Base-by-base conservation (phyloP, 2,113 vertebrate genomes). In the Hydrolagus affinis region DNA sequence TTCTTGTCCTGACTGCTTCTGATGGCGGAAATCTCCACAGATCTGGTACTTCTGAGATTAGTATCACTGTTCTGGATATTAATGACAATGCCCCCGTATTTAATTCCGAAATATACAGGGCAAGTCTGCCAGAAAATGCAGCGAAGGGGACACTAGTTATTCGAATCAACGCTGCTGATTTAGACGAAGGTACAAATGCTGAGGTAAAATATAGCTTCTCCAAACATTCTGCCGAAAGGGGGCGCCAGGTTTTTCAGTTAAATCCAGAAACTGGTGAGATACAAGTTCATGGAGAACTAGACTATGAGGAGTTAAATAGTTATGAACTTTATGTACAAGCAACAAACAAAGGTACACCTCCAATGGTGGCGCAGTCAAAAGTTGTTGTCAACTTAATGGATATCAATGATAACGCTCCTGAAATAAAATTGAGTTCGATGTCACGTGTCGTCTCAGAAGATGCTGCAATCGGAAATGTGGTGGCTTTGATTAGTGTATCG, bases 401-500 rank as follows among this genome's bases (percentile, higher is more conserved):
- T 69, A 80, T 91, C 0, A 94, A 94, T 17, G 93, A 94, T 70
- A 94, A 95, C 12, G 86, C 88, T 7, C 94, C 93, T 21, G 90
- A 93, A 85, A 86, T 94, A 19, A 87, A 86, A 0, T 88, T 94
- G 70, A 92, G 91, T 0, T 91, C 91, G 66, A 87, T 96, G 71
- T 88, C 94, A 69, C 94, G 91, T 44, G 90, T 92, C 0, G 90
- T 96, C 21, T 93, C 91, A 0, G 96, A 97, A 87, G 92, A 93
- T 78, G 93, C 93, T 6, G 88, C 87, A n/a, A 86, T 88, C 0
- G 95, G 92, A 25, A 96, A 95, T 0, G 95, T 94, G 0, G 89
- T 97, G 78, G 96, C 95, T n/a, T 88, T 96, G 11, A 94, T 97
- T 56, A 95, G 92, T 0, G 88, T 96, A 59, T 88, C 91, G 64